Evolutionary conservation across 2,113 vertebrate genomes (phyloP).

Genomic region (Saccopteryx leptura): DNA sequence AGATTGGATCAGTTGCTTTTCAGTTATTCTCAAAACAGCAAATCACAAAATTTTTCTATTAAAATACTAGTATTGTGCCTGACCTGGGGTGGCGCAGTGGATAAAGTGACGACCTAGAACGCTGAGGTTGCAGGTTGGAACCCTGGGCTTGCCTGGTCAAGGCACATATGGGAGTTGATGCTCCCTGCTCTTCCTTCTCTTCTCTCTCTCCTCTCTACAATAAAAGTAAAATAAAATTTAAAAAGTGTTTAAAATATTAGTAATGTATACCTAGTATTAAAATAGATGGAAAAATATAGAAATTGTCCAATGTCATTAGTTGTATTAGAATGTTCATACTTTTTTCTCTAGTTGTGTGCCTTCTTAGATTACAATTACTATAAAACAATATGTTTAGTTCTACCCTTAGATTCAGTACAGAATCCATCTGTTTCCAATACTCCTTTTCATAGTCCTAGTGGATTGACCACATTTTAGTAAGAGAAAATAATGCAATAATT

Average conservation of each 20-base stretch:
- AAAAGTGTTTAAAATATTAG: not conserved
- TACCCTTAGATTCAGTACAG: not conserved
- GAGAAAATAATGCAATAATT: not conserved
- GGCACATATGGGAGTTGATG: no score
- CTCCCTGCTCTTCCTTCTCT: no score
- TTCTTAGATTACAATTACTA: not conserved
- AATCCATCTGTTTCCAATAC: not conserved
- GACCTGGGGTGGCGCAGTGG: no score
- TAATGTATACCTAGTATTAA: not conserved
- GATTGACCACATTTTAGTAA: not conserved
- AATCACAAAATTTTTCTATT: not conserved
- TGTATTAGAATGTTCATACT: not conserved
- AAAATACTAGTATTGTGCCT: not conserved
- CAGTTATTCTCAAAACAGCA: not conserved
- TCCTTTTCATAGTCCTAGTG: not conserved
- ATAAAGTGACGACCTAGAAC: no score
- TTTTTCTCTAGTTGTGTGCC: not conserved
- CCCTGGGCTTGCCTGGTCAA: no score
- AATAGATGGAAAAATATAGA: not conserved
- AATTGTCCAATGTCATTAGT: not conserved
- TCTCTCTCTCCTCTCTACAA: no score
- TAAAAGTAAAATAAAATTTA: no score
- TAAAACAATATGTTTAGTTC: not conserved
- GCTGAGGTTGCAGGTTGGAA: no score
- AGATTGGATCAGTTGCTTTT: constrained; percentile 26